These are phyloP conservation scores for Parauchenoglanis ngamensis DNA, from an alignment of 2,797 vertebrate genomes.

Conservation along the genomic window DNA sequence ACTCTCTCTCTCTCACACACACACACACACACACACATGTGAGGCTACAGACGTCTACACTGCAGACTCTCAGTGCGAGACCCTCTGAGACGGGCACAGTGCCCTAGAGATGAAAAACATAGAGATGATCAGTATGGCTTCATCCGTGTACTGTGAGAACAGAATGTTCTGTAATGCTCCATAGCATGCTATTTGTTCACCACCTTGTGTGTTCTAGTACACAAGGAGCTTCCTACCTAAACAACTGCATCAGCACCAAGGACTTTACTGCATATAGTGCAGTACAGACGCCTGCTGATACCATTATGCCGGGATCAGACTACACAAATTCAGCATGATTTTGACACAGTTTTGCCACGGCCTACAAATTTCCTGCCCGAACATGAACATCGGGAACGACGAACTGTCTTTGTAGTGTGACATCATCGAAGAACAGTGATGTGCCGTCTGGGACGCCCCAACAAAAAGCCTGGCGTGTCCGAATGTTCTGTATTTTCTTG, in stretches of 20 bases:
- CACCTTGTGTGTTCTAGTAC: neutral
- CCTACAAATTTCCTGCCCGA: too few relatives aligned
- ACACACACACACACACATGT: neutral
- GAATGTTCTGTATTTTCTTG: too few relatives aligned
- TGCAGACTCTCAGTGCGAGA: slow-evolving; percentile 7
- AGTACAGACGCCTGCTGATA: slow-evolving; percentile 35
- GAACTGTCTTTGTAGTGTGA: too few relatives aligned
- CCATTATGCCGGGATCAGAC: neutral
- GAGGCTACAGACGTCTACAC: slow-evolving; percentile 4
- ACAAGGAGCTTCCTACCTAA: slow-evolving; percentile 38
- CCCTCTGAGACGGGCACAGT: neutral
- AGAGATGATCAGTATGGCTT: neutral
- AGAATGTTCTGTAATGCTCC: slow-evolving; percentile 5
- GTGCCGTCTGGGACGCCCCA: too few relatives aligned
- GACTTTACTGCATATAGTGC: slow-evolving; percentile 33
- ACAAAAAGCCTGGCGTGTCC: too few relatives aligned
- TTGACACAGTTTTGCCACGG: too few relatives aligned
- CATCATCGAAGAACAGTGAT: too few relatives aligned
- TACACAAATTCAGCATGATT: too few relatives aligned
- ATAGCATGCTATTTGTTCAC: neutral
- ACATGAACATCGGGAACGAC: too few relatives aligned
- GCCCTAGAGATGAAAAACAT: neutral
- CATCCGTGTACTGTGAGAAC: neutral
- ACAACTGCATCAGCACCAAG: slow-evolving; percentile 43
- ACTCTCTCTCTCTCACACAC: neutral